These are phyloP conservation scores for Drosophila nannoptera DNA, from an alignment of 1,140 invertebrate genomes.

Conservation along the genomic window DNA sequence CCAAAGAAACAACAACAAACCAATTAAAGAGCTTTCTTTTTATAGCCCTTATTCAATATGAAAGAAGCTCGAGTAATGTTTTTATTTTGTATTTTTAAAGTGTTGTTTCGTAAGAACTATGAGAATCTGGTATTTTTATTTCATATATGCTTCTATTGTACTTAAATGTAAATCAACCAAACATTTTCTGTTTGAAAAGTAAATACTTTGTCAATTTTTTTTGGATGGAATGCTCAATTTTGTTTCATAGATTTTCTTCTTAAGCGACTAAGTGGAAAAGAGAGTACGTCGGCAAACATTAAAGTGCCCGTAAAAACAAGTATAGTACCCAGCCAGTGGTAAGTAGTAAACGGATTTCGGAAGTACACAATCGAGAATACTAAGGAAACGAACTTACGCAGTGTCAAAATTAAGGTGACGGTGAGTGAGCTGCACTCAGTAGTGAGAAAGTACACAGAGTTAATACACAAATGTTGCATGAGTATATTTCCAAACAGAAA, in stretches of 20 bases:
- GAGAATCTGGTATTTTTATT: constrained; percentile 62
- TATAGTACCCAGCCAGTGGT: constrained; percentile 95
- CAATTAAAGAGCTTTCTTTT: neutral
- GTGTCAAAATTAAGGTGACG: constrained; percentile 96
- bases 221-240: constrained; percentile 50
- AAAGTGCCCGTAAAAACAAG: constrained; percentile 96
- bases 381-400: constrained; percentile 96
- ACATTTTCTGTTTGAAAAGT: constrained; percentile 36
- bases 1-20: constrained; percentile 29
- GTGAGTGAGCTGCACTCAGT: constrained; percentile 96
- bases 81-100: constrained; percentile 35
- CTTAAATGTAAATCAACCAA: constrained; percentile 69
- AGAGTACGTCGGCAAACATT: constrained; percentile 83
- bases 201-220: constrained; percentile 16
- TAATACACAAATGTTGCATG: constrained; percentile 97
- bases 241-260: constrained; percentile 29
- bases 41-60: constrained; percentile 4
- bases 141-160: constrained; percentile 60
- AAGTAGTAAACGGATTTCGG: constrained; percentile 93
- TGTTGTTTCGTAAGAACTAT: constrained; percentile 40
- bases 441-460: constrained; percentile 96
- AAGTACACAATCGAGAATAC: constrained; percentile 98
- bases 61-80: constrained; percentile 15
- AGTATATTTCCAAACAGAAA: constrained; percentile 92
- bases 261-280: constrained; percentile 4